These are phyloP conservation scores for Oncorhynchus gorbuscha DNA, from an alignment of 2,113 vertebrate genomes.

Conservation along the genomic window DNA sequence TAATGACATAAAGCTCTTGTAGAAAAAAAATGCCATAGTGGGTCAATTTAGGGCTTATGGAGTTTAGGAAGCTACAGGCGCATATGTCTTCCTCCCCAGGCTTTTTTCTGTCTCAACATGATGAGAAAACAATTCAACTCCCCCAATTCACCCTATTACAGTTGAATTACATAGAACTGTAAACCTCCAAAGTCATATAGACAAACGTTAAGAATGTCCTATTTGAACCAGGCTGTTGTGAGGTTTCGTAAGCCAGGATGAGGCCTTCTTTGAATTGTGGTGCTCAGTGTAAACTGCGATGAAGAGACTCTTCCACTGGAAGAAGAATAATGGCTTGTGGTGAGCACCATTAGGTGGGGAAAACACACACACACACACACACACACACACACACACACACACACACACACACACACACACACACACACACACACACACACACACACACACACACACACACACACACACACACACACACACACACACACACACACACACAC, in stretches of 20 bases:
- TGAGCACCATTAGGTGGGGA: not conserved
- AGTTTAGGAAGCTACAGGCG: not conserved
- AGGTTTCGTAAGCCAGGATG: not conserved
- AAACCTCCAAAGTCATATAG: not conserved
- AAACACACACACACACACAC: not conserved
- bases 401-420: not conserved
- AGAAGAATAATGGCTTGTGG: not conserved
- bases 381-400: not conserved
- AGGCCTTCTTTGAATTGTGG: too few species aligned
- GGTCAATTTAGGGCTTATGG: not conserved
- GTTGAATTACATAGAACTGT: not conserved
- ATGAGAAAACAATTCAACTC: not conserved
- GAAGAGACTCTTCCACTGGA: conserved; percentile 20
- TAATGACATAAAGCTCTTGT: not conserved
- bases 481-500: too few species aligned
- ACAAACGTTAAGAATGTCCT: not conserved
- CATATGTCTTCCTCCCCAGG: too few species aligned
- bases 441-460: too few species aligned
- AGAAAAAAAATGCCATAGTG: not conserved
- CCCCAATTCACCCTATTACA: not conserved
- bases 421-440: too few species aligned
- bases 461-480: not conserved
- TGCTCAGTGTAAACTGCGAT: conserved; percentile 18
- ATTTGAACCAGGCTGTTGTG: conserved; percentile 20
- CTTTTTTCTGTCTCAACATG: not conserved